Base-by-base conservation (phyloP, 2,797 vertebrate genomes). In the Myotis pilosus region DNA sequence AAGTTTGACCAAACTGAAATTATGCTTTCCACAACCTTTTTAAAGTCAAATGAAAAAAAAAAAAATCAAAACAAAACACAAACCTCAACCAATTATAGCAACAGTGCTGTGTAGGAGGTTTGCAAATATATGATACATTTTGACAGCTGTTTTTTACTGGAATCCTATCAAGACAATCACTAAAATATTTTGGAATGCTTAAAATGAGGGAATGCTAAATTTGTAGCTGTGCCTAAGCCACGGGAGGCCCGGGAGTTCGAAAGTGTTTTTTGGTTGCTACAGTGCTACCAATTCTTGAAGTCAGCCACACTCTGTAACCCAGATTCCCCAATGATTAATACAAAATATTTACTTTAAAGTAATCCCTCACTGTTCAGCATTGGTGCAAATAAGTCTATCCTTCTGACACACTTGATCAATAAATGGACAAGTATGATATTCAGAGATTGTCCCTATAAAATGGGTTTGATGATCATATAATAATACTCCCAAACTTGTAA, bases 31-130 rank as follows among this genome's bases (percentile, higher is more conserved):
- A 97, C 97, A 98, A 98, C 97, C 97, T 98, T 98, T 98, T 98
- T 98, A 98, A 98, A 99, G 98, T 98, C 91, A 92, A 80, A 87
- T 85, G 51, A 87, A 93, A 96, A 94, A 72, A 94, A n/a, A 72
- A 0, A 30, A 60, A 0, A 25, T 25, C 23, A 13, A 60, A 60
- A 60, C 53, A 60, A 23, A 0, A 28, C 55, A 44, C 93, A 98
- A 98, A 98, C 98, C 97, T 98, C 96, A 98, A 98, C 98, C 98
- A 98, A 98, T 98, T 98, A 98, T 98, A 98, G 98, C 98, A 98
- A 97, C 97, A 97, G 94, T 96, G 96, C 97, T 98, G 96, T 97
- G 98, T 96, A 96, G 97, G 98, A 98, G 98, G 98, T 98, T 98
- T 98, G 97, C 96, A 97, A 97, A 95, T 97, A 95, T 98, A 95